Conservation (phyloP, 2,113 vertebrate genomes). For the Turnix velox region DNA sequence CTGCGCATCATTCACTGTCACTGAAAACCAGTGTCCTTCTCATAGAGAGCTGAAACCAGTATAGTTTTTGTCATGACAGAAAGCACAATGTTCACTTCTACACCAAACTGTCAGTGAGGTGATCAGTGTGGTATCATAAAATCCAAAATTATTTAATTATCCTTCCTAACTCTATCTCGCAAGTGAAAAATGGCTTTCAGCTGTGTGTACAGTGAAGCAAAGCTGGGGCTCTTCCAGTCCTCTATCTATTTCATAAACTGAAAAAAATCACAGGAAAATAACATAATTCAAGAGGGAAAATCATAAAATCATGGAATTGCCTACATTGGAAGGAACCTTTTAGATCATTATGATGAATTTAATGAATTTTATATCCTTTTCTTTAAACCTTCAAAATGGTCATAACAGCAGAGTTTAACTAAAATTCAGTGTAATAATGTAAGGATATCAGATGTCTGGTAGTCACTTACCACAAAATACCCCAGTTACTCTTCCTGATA, state of each 20-base stretch:
- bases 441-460: background rate
- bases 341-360: background rate
- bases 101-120: background rate
- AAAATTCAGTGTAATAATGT: background rate
- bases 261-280: background rate
- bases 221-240: background rate
- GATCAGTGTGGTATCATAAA: background rate
- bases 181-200: background rate
- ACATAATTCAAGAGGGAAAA: background rate
- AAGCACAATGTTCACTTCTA: background rate
- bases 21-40: constrained; percentile 17
- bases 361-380: background rate
- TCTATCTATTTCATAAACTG: background rate
- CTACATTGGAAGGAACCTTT: too few species aligned
- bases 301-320: too few species aligned
- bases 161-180: background rate
- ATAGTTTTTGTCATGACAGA: background rate
- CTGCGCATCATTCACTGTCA: constrained; percentile 27
- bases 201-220: background rate
- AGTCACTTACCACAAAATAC: background rate
- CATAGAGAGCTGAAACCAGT: background rate
- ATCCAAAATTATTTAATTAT: background rate
- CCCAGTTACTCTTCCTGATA: background rate
- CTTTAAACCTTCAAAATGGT: background rate
- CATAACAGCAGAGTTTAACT: background rate